These are phyloP conservation scores for Bambusicola thoracicus DNA, from an alignment of 2,113 vertebrate genomes.

Conservation along the genomic window DNA sequence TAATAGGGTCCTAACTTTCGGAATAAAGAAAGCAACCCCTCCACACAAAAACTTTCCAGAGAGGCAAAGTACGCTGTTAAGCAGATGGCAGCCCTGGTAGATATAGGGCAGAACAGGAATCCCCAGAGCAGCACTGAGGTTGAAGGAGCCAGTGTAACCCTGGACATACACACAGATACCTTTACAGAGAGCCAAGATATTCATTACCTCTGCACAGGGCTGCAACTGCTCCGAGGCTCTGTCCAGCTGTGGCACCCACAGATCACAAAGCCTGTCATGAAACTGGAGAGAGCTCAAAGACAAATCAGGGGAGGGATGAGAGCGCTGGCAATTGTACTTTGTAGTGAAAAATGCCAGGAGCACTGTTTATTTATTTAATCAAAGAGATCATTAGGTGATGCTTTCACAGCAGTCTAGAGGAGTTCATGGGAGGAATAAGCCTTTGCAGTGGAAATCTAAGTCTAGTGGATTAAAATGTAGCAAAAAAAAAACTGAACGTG, in stretches of 20 bases:
- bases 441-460: background rate
- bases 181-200: background rate
- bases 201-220: background rate
- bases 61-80: background rate
- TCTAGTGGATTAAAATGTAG: background rate
- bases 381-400: background rate
- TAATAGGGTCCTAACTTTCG: background rate
- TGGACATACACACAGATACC: rapidly evolving
- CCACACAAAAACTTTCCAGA: background rate
- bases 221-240: background rate
- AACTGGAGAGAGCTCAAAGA: constrained; percentile 8
- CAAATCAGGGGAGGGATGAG: background rate
- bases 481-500: background rate
- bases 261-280: background rate
- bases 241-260: background rate
- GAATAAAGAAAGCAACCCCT: background rate
- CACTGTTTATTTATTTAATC: background rate
- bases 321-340: background rate
- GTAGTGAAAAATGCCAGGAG: background rate
- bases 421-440: background rate
- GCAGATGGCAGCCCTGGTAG: background rate
- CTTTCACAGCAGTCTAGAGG: background rate
- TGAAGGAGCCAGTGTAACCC: background rate
- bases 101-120: rapidly evolving
- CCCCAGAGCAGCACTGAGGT: rapidly evolving